Conservation (phyloP, 2,888 invertebrate genomes). For the Cephus runcator region DNA sequence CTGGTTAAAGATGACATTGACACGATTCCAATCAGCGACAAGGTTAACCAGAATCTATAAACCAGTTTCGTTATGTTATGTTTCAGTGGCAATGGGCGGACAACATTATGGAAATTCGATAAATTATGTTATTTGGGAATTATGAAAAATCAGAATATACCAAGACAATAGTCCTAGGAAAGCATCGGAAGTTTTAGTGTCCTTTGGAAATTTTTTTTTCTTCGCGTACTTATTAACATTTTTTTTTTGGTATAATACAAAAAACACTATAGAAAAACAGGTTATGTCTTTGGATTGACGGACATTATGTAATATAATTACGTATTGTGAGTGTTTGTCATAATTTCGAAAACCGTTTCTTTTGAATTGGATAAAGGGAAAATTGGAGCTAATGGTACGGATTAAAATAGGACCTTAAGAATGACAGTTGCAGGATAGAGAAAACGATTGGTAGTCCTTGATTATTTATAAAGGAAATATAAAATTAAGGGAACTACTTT, state of each 20-base stretch:
- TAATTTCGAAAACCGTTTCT: not conserved
- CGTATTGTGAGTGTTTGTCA: not conserved
- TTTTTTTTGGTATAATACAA: not conserved
- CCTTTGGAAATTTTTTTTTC: not conserved
- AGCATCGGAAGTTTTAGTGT: not conserved
- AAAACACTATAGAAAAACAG: not conserved
- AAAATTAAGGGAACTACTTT: not conserved
- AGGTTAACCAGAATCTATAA: conserved; percentile 40
- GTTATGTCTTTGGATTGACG: not conserved
- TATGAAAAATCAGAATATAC: not conserved
- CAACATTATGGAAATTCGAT: not conserved
- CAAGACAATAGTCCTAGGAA: not conserved
- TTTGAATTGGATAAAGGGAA: not conserved
- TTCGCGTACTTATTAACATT: not conserved
- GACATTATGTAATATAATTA: not conserved
- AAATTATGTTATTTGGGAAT: not conserved
- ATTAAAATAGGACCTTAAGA: not conserved
- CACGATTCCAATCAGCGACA: conserved; percentile 40
- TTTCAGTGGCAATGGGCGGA: not conserved
- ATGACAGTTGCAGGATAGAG: not conserved
- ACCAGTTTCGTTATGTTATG: conserved; percentile 33
- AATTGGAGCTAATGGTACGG: not conserved
- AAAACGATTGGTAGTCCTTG: not conserved
- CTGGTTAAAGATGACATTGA: conserved; percentile 31
- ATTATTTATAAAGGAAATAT: not conserved